Conservation (phyloP, 2,888 invertebrate species). For the Acanthacorydalis orientalis region DNA sequence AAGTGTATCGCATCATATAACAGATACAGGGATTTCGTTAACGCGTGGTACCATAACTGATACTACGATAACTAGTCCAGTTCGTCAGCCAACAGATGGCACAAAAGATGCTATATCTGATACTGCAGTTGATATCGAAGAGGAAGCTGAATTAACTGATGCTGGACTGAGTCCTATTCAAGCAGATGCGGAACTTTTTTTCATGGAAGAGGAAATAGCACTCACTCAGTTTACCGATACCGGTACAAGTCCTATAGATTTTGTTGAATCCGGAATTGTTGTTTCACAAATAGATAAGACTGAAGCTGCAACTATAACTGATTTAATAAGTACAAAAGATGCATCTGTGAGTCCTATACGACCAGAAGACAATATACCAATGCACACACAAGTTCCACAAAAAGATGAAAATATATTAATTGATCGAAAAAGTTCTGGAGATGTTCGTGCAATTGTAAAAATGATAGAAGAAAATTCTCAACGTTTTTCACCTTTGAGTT, state of each 20-base stretch:
- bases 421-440: conserved; percentile 27
- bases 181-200: conserved; percentile 27
- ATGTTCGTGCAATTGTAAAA: conserved; percentile 36
- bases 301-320: conserved; percentile 32
- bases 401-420: conserved; percentile 24
- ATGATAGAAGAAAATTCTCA: conserved; percentile 28
- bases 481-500: conserved; percentile 5
- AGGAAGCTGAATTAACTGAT: conserved; percentile 35
- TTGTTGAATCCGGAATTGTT: conserved; percentile 25
- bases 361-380: conserved; percentile 19
- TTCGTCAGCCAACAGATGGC: conserved; percentile 21
- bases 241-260: conserved; percentile 33
- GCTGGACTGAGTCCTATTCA: conserved; percentile 37
- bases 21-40: conserved; percentile 36
- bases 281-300: conserved; percentile 30
- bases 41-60: conserved; percentile 31
- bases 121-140: conserved; percentile 25
- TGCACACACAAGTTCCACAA: conserved; percentile 14
- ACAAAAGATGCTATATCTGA: conserved; percentile 29
- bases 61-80: conserved; percentile 25
- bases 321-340: conserved; percentile 32
- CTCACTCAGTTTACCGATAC: conserved; percentile 25
- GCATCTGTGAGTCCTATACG: conserved; percentile 33
- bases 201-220: conserved; percentile 19
- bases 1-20: conserved; percentile 32